These are phyloP conservation scores for Oncorhynchus kisutch DNA, from an alignment of 2,113 vertebrate genomes.

Conservation along the genomic window DNA sequence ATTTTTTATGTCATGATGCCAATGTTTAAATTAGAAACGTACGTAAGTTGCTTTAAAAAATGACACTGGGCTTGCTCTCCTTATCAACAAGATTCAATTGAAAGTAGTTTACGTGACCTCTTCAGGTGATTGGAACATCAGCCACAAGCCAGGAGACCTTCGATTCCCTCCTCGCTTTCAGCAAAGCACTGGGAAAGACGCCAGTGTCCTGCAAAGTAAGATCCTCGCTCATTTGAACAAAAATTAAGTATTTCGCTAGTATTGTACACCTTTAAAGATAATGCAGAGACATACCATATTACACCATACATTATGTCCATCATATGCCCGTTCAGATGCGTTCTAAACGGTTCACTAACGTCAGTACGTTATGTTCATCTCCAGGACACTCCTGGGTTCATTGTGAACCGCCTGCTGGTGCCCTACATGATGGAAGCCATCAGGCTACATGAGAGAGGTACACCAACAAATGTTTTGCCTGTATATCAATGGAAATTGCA, in stretches of 20 bases:
- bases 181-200: slow-evolving; percentile 88
- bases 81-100: too few species aligned
- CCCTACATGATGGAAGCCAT: slow-evolving; percentile 90
- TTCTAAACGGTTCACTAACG: not conserved
- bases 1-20: too few species aligned
- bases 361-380: not conserved
- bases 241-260: not conserved
- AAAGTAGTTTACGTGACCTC: slow-evolving; percentile 9
- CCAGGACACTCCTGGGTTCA: slow-evolving; percentile 94
- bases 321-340: too few species aligned
- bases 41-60: too few species aligned
- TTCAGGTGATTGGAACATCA: slow-evolving; percentile 85
- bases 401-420: slow-evolving; percentile 93
- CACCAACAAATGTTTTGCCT: not conserved
- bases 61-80: too few species aligned
- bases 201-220: slow-evolving; percentile 91
- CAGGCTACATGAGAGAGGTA: slow-evolving; percentile 89
- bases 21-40: too few species aligned
- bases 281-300: too few species aligned
- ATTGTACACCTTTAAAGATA: too few species aligned
- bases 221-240: not conserved
- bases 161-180: slow-evolving; percentile 88
- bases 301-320: too few species aligned
- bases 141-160: slow-evolving; percentile 91
- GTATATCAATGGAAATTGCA: too few species aligned